Base-by-base conservation (phyloP, 2,797 vertebrate species). In the Florisuga fusca region DNA sequence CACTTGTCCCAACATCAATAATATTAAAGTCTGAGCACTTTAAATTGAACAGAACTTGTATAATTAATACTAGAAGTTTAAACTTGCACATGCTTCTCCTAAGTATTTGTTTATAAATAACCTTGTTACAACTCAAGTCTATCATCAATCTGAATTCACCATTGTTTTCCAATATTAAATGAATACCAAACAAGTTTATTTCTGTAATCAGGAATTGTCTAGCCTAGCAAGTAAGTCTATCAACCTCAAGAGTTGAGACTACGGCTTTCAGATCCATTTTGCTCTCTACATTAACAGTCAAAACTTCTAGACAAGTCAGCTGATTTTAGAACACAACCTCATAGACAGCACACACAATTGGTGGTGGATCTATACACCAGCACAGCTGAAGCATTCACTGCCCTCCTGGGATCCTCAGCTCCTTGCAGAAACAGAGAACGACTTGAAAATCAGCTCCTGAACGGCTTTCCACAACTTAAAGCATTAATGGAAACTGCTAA, bases 271-370 rank as follows among this genome's bases (percentile, higher is more conserved):
- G 12, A 9, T 66, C 15, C 10, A 34, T 34, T 69, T 80, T 26
- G 13, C 11, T 53, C 57, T 72, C 33, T 23, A 41, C 20, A 71
- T 33, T 9, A 15, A 86, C 33, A 1, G 1, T 2, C 1, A 2
- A 63, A 71, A 90, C 22, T 78, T 81, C n/a, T 71, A 41, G 69
- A 6, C 7, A 76, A 76, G 45, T 61, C 54, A 78, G 8, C 6
- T 50, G 12, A 12, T 85, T 73, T 31, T 7, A 72, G 33, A 69
- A 62, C 29, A 51, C 18, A 73, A 9, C 2, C 20, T 71, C 14
- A 27, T n/a, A 53, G 11, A 46, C 0, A 0, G 12, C 16, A 86
- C 8, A 41, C 1, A 3, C 0, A 1, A 48, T 57, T 34, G 8
- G 8, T 33, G 33, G 31, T 46, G 31, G 27, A 71, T 26, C 41